Evolutionary conservation across 2,797 vertebrate species (phyloP).

Genomic region (Nannoperca obscura): DNA sequence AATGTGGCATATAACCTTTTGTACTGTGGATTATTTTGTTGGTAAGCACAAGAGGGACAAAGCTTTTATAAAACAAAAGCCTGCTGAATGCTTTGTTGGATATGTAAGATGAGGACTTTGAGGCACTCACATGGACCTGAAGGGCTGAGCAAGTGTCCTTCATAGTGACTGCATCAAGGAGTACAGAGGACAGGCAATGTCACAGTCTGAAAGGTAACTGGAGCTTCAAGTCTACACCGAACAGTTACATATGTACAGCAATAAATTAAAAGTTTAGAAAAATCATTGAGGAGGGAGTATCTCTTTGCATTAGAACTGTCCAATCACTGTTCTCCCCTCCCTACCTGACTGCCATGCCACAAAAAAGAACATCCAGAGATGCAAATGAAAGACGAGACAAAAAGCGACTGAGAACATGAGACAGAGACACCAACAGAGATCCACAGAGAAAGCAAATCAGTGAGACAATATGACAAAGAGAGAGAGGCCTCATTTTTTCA

Average conservation of each 20-base stretch:
- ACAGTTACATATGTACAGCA: background rate
- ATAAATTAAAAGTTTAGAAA: constrained; percentile 12
- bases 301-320: constrained; percentile 18
- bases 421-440: constrained; percentile 47
- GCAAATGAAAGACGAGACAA: constrained; percentile 58
- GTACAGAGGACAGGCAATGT: constrained; percentile 61
- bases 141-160: constrained; percentile 68
- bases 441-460: constrained; percentile 49
- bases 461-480: constrained; percentile 47
- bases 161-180: constrained; percentile 51
- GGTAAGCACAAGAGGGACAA: constrained; percentile 57
- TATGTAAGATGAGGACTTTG: constrained; percentile 55
- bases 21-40: constrained; percentile 56
- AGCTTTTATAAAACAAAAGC: constrained; percentile 66
- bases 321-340: constrained; percentile 24
- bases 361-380: constrained; percentile 37
- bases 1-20: constrained; percentile 73
- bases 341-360: constrained; percentile 35
- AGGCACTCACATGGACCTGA: constrained; percentile 55
- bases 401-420: constrained; percentile 53
- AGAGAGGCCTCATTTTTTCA: constrained; percentile 58
- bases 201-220: constrained; percentile 44
- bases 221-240: constrained; percentile 20
- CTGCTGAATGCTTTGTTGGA: constrained; percentile 59
- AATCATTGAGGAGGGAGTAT: constrained; percentile 15